Evolutionary conservation across 2,113 vertebrate species (phyloP), one percentile per base, ranked within the genome.

Genomic region (Pluvianellus socialis): DNA sequence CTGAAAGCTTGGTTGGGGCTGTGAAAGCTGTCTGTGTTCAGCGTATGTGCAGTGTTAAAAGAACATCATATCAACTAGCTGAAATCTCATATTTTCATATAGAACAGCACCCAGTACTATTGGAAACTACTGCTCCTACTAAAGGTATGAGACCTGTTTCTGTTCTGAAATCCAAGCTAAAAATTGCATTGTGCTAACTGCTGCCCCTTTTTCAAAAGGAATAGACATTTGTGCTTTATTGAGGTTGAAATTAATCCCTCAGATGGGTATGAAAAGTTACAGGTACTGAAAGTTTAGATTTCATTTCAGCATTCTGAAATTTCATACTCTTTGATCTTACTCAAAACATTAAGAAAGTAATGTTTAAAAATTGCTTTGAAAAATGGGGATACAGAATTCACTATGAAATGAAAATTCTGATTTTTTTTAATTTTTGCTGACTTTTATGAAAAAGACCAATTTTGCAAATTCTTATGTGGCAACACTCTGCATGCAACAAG

Each of bases 361-460:
- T 53, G 6, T 72, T 59, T 2, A 81, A 80, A 79, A 62, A 47
- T 8, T 62, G 4, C 14, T 87, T 47, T 62, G 45, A 42, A 66
- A 70, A 80, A 45, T 0, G 1, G 80, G 7, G 0, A 0, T 59
- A 30, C 0, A 1, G 18, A 35, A 62, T 67, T 14, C 38, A 42
- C 0, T 1, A 33, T 35, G 50, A 62, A 40, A 45, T 32, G 0
- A 49, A 42, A 73, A 67, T 77, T 86, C 44, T 70, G 23, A 4
- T 17, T 7, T 10, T 44, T 90, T 55, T 4, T 0, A 1, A 1
- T 58, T 90, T 82, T 83, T 17, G 1, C 12, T 19, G 44, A 47
- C 19, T 27, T 62, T 70, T 81, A 40, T 28, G 16, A 77, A 87
- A 83, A 87, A 66, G 33, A 68, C 7, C 2, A 3, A 30, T 63